Evolutionary conservation across 2,888 invertebrate species (phyloP).

Genomic region (Folsomia candida): DNA sequence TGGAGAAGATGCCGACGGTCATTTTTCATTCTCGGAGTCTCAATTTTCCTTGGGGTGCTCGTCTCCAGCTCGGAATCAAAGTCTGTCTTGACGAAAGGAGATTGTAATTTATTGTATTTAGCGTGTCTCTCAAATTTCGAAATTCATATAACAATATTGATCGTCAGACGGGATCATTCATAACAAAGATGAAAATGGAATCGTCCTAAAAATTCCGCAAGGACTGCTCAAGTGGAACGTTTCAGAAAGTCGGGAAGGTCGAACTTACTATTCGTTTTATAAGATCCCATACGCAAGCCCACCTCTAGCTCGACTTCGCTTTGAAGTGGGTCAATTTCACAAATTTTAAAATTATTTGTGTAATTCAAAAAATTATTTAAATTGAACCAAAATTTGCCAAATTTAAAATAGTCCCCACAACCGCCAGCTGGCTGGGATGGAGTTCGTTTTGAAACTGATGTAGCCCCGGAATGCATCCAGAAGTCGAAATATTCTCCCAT

Average conservation of each 20-base stretch:
- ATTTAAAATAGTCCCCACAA: conserved; percentile 31
- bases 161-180: not conserved
- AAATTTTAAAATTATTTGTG: not conserved
- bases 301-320: conserved; percentile 25
- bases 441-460: conserved; percentile 18
- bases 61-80: no score
- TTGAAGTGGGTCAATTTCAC: conserved; percentile 27
- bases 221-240: conserved; percentile 24
- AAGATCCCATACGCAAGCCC: conserved; percentile 41
- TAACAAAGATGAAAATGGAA: not conserved
- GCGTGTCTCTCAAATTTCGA: no score
- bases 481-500: conserved; percentile 24
- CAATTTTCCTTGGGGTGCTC: no score
- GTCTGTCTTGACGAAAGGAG: no score
- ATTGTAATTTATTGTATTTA: no score
- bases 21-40: no score
- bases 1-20: no score
- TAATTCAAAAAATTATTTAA: not conserved
- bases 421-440: conserved; percentile 30
- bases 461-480: conserved; percentile 36
- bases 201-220: conserved; percentile 17
- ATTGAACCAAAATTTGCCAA: not conserved
- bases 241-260: conserved; percentile 21
- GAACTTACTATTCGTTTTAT: conserved; percentile 32
- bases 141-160: no score